Conservation (phyloP, 2,113 vertebrate species). For the Vulpes ferrilata region DNA sequence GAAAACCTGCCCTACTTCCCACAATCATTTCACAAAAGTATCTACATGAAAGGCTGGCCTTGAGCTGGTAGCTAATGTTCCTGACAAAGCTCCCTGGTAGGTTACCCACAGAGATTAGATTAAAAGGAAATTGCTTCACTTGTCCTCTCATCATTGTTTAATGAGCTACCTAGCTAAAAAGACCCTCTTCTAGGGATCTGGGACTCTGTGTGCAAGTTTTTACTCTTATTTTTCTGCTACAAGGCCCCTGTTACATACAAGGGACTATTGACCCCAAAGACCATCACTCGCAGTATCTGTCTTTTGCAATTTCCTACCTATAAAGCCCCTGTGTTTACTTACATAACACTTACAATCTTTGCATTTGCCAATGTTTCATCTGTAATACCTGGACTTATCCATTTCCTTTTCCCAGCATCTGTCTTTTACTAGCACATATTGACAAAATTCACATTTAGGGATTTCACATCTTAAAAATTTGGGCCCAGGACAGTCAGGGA, state of each 20-base stretch:
- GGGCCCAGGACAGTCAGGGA: background rate
- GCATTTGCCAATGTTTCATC: background rate
- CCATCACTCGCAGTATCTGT: background rate
- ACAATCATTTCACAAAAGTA: slow-evolving; percentile 64
- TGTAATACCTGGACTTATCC: slow-evolving; percentile 24
- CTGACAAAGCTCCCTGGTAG: slow-evolving; percentile 33
- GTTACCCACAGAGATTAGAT: slow-evolving; percentile 24
- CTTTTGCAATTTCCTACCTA: slow-evolving; percentile 31
- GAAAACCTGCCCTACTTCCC: slow-evolving; percentile 68
- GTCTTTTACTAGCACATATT: slow-evolving; percentile 29
- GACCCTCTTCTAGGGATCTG: background rate
- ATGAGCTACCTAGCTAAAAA: background rate
- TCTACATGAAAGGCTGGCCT: slow-evolving; percentile 68
- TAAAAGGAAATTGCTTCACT: slow-evolving; percentile 37
- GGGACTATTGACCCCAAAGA: background rate
- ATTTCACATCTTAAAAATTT: background rate
- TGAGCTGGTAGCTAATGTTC: slow-evolving; percentile 63
- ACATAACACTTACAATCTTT: background rate
- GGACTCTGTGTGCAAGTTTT: background rate
- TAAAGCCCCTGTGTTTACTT: slow-evolving; percentile 43
- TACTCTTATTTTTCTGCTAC: background rate
- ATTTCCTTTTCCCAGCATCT: slow-evolving; percentile 43
- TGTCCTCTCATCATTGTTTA: slow-evolving; percentile 5
- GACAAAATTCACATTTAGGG: slow-evolving; percentile 15
- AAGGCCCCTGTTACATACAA: background rate